phyloP scores from a whole-genome alignment of 2,113 vertebrate species.

The Actenoides lindsayi region DNA sequence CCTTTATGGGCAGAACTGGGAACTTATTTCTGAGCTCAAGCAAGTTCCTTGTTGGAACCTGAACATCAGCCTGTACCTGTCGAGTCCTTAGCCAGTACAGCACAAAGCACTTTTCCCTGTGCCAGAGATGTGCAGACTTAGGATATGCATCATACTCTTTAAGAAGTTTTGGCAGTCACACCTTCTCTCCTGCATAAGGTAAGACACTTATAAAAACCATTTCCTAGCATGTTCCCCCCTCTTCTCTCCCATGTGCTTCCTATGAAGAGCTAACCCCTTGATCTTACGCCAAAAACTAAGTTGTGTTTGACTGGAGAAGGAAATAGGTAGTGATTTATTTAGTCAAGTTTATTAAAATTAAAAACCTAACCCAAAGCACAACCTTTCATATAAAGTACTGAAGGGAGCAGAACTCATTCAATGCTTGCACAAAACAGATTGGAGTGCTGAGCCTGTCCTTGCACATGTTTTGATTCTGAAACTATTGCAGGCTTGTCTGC shows the following conservation, averaged over 20 bases:
- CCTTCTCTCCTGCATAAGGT: not conserved
- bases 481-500: slow-evolving; percentile 46
- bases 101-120: not conserved
- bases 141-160: not conserved
- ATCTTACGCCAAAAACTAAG: not conserved
- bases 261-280: not conserved
- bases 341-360: slow-evolving; percentile 19
- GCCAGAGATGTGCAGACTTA: not conserved
- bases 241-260: not conserved
- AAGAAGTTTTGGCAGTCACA: not conserved
- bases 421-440: not conserved
- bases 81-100: not conserved
- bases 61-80: not conserved
- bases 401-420: not conserved
- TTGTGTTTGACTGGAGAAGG: not conserved
- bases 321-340: slow-evolving; percentile 1
- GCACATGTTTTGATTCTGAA: slow-evolving; percentile 69
- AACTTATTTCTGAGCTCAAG: not conserved
- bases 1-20: not conserved
- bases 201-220: not conserved
- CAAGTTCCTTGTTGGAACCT: not conserved
- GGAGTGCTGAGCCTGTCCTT: slow-evolving; percentile 13
- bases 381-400: not conserved
- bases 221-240: not conserved
- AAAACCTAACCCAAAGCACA: slow-evolving; percentile 2